Evolutionary conservation across 2,888 invertebrate species (phyloP).

Genomic region (Synergus gifuensis): DNA sequence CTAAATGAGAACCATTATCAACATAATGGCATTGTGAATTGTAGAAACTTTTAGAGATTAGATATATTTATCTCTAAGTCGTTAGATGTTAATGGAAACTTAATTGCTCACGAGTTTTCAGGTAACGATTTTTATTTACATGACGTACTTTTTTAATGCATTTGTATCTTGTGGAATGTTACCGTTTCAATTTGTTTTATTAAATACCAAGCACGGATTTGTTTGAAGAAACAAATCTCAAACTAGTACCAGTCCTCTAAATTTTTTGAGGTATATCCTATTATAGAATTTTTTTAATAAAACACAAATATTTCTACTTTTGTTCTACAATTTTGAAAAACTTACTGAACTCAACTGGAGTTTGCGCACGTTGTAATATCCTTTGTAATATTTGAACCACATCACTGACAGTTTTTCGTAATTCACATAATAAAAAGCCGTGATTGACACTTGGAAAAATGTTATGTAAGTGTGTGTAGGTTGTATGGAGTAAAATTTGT

Average conservation of each 20-base stretch:
- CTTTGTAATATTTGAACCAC: slow-evolving; percentile 74
- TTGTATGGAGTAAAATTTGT: background rate
- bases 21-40: background rate
- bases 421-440: background rate
- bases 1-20: background rate
- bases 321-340: slow-evolving; percentile 40
- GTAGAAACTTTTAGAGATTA: background rate
- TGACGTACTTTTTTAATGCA: background rate
- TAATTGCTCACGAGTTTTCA: background rate
- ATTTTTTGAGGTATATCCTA: no score
- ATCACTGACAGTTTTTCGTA: slow-evolving; percentile 57
- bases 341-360: slow-evolving; percentile 71
- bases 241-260: no score
- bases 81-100: background rate
- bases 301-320: no score
- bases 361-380: slow-evolving; percentile 74
- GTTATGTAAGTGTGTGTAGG: background rate
- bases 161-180: background rate
- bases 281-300: no score
- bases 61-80: background rate
- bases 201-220: no score
- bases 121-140: background rate
- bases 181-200: no score
- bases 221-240: no score
- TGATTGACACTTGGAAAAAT: background rate